Evolutionary conservation across 2,888 invertebrate genomes (phyloP).

Genomic region (Corbicula japonica): DNA sequence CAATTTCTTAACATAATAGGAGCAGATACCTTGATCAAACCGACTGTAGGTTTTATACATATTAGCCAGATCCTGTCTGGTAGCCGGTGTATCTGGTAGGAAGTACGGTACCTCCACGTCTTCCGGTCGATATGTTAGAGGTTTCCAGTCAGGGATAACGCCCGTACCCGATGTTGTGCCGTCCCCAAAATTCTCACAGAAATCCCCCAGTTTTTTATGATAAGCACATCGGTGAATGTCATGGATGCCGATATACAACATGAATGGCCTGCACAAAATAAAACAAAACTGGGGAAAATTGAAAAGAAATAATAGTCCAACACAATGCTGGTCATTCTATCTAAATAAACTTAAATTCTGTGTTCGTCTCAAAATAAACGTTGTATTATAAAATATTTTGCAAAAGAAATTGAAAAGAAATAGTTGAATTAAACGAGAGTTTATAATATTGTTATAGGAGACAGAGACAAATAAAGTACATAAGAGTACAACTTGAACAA

Average conservation of each 20-base stretch:
- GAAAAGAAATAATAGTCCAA: not conserved
- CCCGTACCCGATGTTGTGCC: conserved; percentile 93
- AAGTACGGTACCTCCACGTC: conserved; percentile 93
- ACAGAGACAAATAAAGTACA: not conserved
- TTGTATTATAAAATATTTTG: not conserved
- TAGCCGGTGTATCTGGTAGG: conserved; percentile 93
- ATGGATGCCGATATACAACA: conserved; percentile 95
- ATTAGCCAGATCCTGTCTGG: conserved; percentile 93
- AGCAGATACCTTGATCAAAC: conserved; percentile 95
- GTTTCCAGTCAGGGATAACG: conserved; percentile 94
- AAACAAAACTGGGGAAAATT: not conserved
- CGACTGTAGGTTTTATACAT: conserved; percentile 96
- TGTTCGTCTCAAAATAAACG: not conserved
- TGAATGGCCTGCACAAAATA: conserved; percentile 88
- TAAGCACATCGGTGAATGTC: conserved; percentile 97
- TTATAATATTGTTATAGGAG: not conserved
- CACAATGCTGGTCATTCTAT: not conserved
- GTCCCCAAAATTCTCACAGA: conserved; percentile 96
- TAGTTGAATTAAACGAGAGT: not conserved
- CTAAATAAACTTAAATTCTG: not conserved
- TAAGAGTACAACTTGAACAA: not conserved
- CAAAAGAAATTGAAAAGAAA: not conserved
- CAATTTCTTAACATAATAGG: too few relatives aligned
- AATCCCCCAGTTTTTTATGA: conserved; percentile 91
- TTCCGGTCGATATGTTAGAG: conserved; percentile 94